Conservation (phyloP, 2,888 invertebrate genomes). For the Stenurella melanura region DNA sequence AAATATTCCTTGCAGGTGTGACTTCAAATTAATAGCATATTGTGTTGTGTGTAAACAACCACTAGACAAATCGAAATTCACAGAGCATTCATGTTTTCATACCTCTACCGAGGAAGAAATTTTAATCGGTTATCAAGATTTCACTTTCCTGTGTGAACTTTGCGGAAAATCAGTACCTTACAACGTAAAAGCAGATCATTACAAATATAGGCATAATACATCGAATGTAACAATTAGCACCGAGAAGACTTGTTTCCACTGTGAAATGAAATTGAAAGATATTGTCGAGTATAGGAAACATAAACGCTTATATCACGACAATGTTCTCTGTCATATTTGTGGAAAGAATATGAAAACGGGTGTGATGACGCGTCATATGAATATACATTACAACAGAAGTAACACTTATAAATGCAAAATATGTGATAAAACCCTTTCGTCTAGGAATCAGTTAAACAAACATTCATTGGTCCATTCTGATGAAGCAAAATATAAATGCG, state of each 20-base stretch:
- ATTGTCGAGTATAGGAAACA: neutral
- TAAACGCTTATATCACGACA: neutral
- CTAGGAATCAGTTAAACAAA: constrained; percentile 29
- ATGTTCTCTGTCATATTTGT: constrained; percentile 55
- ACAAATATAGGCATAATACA: neutral
- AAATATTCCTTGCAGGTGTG: no score
- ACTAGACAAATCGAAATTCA: neutral
- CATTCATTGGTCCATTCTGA: constrained; percentile 47
- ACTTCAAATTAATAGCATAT: neutral
- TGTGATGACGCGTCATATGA: constrained; percentile 34
- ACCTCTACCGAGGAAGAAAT: neutral
- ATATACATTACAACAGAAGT: constrained; percentile 45
- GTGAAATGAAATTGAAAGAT: neutral
- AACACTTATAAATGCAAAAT: constrained; percentile 47
- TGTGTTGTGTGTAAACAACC: constrained; percentile 12
- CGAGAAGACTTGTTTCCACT: neutral
- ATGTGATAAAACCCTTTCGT: constrained; percentile 51
- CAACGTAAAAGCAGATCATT: neutral
- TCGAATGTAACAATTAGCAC: no score
- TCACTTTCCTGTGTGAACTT: constrained; percentile 2
- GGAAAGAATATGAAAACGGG: constrained; percentile 52
- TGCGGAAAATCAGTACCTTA: constrained; percentile 20
- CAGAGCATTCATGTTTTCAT: constrained; percentile 24
- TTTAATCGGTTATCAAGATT: neutral
- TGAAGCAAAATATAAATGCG: constrained; percentile 72